These are phyloP conservation scores for Tetraodon nigroviridis DNA, from an alignment of 2,113 vertebrate genomes.

Conservation along the genomic window DNA sequence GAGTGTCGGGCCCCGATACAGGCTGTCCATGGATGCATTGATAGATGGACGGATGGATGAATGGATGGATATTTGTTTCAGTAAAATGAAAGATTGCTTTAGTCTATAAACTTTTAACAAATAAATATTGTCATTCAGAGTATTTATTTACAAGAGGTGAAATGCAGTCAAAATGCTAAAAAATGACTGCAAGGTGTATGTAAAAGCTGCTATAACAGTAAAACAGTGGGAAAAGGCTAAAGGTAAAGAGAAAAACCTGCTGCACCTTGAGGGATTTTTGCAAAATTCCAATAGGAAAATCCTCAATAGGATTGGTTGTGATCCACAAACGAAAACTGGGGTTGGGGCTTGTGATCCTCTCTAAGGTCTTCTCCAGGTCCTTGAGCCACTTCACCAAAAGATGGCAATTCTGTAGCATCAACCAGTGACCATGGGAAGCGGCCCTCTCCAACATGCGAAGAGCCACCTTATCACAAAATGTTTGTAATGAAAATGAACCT, in stretches of 20 bases:
- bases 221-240: neutral
- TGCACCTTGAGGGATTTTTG: constrained; percentile 92
- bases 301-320: constrained; percentile 87
- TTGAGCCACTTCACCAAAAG: constrained; percentile 90
- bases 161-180: no score
- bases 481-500: neutral
- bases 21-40: no score
- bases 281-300: constrained; percentile 91
- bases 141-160: no score
- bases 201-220: no score
- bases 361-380: constrained; percentile 87
- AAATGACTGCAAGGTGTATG: no score
- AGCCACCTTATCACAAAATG: constrained; percentile 73
- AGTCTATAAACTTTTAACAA: no score
- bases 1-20: no score
- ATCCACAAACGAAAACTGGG: constrained; percentile 93
- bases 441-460: constrained; percentile 84
- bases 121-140: no score
- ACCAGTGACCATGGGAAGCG: constrained; percentile 82
- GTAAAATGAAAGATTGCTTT: no score
- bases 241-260: neutral
- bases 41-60: no score
- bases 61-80: no score
- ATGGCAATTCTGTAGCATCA: constrained; percentile 97
- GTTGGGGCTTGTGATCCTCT: constrained; percentile 82